Evolutionary conservation across 2,113 vertebrate genomes (phyloP), one percentile per base, ranked within the genome.

Genomic region (Fulmarus glacialis): DNA sequence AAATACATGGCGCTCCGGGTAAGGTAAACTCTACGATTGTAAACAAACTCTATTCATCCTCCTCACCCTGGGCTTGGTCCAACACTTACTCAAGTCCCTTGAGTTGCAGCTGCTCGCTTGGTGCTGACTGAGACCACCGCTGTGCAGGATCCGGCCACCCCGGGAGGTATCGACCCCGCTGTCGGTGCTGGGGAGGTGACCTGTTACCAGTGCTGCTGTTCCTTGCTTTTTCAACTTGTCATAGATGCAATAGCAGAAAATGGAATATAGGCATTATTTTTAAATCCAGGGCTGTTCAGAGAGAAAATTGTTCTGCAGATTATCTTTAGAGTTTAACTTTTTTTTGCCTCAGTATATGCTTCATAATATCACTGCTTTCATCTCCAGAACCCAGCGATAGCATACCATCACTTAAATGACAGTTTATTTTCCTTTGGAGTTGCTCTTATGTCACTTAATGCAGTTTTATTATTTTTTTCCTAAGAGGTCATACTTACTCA

Each of bases 151-250:
- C n/a, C 13, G 55, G 17, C n/a, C 36, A 8, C 12, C 40, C 32
- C 27, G 13, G 12, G 23, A 32, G 26, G 4, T 8, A 4, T 8
- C 0, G 0, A 1, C 45, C 40, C 50, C 14, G 1, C 42, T 55
- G 19, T 42, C 10, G 1, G 22, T 32, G 2, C 30, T 5, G 29
- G 15, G 15, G 34, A 30, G 3, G 8, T n/a, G 58, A 45, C 58
- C 70, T 0, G 0, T 15, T 48, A 23, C 30, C 7, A 5, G 1
- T 18, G 15, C 36, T 66, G 23, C 56, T 32, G 1, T 52, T 59
- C 5, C 23, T 50, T 22, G 17, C 48, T 73, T 94, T 62, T 70
- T 42, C 43, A 63, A 9, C 40, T 67, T 23, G 8, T 52, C 24
- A 75, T 72, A 63, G 36, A 12, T 5, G 17, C 36, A 72, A 3